phyloP scores from a whole-genome alignment of 2,797 vertebrate species.

The Tapera naevia region DNA sequence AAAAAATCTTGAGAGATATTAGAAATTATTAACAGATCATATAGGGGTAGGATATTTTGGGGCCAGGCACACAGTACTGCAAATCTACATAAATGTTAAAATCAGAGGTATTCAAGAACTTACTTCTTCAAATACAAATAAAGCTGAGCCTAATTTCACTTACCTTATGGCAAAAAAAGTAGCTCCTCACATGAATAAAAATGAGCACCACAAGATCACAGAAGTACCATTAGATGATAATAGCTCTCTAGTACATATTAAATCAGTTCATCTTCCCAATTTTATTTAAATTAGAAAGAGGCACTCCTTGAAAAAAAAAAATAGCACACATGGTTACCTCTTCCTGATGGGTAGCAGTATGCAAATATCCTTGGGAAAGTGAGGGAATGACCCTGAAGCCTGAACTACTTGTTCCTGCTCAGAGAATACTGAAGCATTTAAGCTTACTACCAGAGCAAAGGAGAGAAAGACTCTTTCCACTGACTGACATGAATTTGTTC shows the following conservation, averaged over 20 bases:
- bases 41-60: neutral
- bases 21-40: neutral
- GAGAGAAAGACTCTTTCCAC: neutral
- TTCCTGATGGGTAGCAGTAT: neutral
- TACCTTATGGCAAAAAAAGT: neutral
- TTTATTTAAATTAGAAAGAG: neutral
- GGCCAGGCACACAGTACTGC: neutral
- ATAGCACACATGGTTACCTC: neutral
- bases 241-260: neutral
- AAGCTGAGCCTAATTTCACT: neutral
- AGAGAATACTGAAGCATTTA: neutral
- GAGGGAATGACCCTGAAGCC: neutral
- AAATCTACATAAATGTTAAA: neutral
- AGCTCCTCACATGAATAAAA: neutral
- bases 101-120: neutral
- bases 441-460: neutral
- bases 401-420: neutral
- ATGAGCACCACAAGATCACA: neutral
- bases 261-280: neutral
- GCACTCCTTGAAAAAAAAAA: neutral
- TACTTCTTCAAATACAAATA: neutral
- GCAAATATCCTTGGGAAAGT: neutral
- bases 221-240: neutral
- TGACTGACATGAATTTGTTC: neutral
- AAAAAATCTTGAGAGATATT: neutral